Evolutionary conservation across 64 coral and sea anemone genomes (phyloP).

Genomic region (Acropora yongei): DNA sequence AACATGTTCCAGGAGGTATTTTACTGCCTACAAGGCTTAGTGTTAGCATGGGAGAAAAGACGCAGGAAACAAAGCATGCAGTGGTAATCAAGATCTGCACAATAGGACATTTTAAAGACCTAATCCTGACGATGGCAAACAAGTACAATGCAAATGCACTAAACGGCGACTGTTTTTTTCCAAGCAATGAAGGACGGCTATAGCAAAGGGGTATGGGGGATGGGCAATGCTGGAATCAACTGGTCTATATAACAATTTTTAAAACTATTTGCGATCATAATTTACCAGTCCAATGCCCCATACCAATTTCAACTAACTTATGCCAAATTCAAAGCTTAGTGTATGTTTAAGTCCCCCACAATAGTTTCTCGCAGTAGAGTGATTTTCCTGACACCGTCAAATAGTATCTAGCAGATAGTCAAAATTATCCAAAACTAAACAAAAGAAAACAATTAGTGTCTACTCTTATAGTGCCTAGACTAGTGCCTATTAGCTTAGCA

Average conservation of each 20-base stretch:
- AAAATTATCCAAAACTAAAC: constrained; percentile 9
- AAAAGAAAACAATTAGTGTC: constrained; percentile 10
- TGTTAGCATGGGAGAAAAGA: constrained; percentile 7
- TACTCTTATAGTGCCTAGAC: constrained; percentile 4
- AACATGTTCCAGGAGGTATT: background rate
- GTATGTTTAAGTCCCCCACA: background rate
- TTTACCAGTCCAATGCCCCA: constrained; percentile 7
- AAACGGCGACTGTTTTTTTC: constrained; percentile 40
- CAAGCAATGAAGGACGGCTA: constrained; percentile 5
- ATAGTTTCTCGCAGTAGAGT: background rate
- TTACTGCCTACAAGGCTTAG: background rate
- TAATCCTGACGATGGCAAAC: background rate
- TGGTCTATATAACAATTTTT: background rate
- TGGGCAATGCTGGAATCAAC: constrained; percentile 22
- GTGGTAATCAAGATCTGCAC: constrained; percentile 30
- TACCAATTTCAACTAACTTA: constrained; percentile 18
- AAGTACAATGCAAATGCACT: constrained; percentile 7
- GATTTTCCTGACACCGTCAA: background rate
- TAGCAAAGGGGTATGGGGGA: constrained; percentile 4
- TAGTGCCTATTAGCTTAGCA: background rate
- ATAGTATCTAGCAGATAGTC: constrained; percentile 1
- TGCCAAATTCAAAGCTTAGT: constrained; percentile 10
- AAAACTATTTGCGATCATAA: constrained; percentile 19
- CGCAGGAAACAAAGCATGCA: constrained; percentile 25
- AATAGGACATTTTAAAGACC: constrained; percentile 8